Conservation (phyloP, 2,113 vertebrate species). For the Semnornis frantzii region DNA sequence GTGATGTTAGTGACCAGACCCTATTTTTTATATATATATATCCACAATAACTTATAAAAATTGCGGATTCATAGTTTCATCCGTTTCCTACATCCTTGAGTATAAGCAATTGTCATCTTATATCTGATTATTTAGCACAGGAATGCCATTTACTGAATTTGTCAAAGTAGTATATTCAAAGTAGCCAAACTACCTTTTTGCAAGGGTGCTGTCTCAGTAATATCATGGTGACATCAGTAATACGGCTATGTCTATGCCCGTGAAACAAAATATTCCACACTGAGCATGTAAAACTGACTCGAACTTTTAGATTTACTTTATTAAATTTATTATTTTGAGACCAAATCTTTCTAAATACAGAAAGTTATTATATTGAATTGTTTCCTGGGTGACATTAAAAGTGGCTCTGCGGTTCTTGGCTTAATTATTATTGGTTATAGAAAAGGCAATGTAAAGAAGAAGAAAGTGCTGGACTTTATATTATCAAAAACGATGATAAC, state of each 20-base stretch:
- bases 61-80: neutral
- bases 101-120: neutral
- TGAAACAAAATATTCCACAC: neutral
- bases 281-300: neutral
- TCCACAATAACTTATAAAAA: neutral
- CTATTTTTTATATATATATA: neutral
- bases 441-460: neutral
- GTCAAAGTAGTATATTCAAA: neutral
- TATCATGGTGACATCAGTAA: neutral
- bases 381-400: neutral
- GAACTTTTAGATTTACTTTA: neutral
- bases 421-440: neutral
- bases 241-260: neutral
- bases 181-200: neutral
- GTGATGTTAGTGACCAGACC: neutral
- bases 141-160: neutral
- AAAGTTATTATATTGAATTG: neutral
- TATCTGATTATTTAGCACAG: neutral
- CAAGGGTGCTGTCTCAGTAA: neutral
- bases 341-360: neutral
- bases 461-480: neutral
- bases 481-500: neutral
- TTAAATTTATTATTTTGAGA: neutral
- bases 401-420: neutral
- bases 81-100: neutral